These are phyloP conservation scores for Dicyrtomina minuta DNA, from an alignment of 2,888 invertebrate genomes.

Conservation along the genomic window DNA sequence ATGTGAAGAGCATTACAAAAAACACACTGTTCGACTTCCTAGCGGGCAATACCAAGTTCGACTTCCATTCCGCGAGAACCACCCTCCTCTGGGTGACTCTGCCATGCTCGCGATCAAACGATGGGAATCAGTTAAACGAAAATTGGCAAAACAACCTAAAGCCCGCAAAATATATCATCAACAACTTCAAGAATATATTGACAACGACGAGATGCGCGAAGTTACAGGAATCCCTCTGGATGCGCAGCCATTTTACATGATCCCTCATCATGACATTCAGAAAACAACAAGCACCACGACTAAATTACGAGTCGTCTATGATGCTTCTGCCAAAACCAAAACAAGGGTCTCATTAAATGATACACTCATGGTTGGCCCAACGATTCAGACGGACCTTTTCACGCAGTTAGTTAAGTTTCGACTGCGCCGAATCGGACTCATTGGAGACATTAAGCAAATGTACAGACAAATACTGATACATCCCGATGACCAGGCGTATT, in stretches of 20 bases:
- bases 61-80: no score
- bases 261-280: conserved; percentile 54
- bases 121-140: background rate
- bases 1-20: no score
- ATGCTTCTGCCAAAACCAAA: conserved; percentile 53
- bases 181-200: background rate
- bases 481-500: conserved; percentile 54
- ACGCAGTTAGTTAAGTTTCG: conserved; percentile 52
- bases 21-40: no score
- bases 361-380: conserved; percentile 51
- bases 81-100: background rate
- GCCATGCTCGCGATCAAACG: background rate
- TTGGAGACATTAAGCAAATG: conserved; percentile 54
- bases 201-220: background rate
- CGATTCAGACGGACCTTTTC: conserved; percentile 51
- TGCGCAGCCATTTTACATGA: no score
- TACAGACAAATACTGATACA: conserved; percentile 53
- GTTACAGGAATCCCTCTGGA: no score
- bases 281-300: conserved; percentile 31
- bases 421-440: conserved; percentile 48
- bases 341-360: conserved; percentile 54
- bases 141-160: background rate
- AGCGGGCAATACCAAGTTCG: no score
- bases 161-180: background rate
- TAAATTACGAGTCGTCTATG: conserved; percentile 54